Conservation (phyloP, 2,797 vertebrate genomes). For the Bradypus variegatus region DNA sequence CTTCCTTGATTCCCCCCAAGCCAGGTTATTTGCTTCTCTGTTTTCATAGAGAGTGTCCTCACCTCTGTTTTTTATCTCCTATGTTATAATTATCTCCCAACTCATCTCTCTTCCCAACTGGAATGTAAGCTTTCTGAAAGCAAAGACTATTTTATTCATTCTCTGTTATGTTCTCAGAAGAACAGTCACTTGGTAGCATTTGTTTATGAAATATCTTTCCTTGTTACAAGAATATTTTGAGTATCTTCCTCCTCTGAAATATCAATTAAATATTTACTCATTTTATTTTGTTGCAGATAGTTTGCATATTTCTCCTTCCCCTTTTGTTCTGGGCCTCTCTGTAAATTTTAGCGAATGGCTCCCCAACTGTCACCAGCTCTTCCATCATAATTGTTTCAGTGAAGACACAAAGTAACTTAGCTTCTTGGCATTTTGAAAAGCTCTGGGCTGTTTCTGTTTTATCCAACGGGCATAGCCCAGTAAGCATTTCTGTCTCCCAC, state of each 20-base stretch:
- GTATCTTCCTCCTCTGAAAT: not conserved
- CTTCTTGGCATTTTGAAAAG: not conserved
- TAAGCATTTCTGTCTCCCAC: not conserved
- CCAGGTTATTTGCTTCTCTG: not conserved
- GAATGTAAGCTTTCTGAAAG: conserved; percentile 7
- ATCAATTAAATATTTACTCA: not conserved
- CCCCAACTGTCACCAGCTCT: not conserved
- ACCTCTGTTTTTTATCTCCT: not conserved
- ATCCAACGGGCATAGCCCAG: not conserved
- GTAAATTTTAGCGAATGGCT: not conserved
- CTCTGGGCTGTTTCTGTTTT: not conserved
- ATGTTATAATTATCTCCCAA: not conserved
- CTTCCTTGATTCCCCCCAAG: not conserved
- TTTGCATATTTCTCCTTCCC: not conserved
- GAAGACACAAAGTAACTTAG: not conserved
- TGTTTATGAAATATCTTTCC: not conserved
- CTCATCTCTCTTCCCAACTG: not conserved
- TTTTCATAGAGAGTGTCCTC: not conserved
- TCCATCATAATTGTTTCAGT: not conserved
- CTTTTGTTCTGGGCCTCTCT: not conserved
- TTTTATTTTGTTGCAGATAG: not conserved
- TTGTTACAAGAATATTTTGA: conserved; percentile 2
- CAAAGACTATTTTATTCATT: not conserved
- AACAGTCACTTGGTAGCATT: not conserved
- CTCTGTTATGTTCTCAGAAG: not conserved